phyloP scores from a whole-genome alignment of 2,113 vertebrate genomes.

The Ameiurus melas region DNA sequence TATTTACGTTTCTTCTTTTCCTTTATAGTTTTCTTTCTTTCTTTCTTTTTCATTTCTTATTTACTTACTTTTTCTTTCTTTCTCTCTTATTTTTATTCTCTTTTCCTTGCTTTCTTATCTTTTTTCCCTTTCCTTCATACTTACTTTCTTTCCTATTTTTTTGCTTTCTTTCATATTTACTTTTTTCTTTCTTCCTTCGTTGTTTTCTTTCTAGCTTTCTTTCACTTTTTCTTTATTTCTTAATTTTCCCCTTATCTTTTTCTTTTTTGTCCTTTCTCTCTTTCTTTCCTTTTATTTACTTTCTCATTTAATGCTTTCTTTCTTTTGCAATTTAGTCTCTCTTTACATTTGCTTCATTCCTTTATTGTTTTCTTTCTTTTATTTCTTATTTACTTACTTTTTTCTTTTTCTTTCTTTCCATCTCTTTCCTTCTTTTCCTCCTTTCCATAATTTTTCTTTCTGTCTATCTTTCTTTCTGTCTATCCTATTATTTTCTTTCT shows the following conservation, averaged over 20 bases:
- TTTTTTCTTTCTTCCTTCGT: not conserved
- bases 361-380: not conserved
- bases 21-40: too few relatives aligned
- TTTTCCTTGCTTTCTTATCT: not conserved
- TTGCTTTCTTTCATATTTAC: not conserved
- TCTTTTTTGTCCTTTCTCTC: too few relatives aligned
- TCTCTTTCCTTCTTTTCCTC: too few relatives aligned
- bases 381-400: not conserved
- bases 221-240: not conserved
- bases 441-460: too few relatives aligned
- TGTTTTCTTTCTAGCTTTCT: not conserved
- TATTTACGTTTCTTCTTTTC: not conserved
- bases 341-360: not conserved
- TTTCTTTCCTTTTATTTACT: not conserved
- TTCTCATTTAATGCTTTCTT: too few relatives aligned
- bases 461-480: not conserved
- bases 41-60: not conserved
- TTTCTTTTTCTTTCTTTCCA: not conserved
- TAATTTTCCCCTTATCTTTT: not conserved
- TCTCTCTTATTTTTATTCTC: not conserved
- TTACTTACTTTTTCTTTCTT: not conserved
- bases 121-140: not conserved
- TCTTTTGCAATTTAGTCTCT: not conserved
- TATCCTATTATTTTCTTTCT: not conserved
- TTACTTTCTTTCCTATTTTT: not conserved